Evolutionary conservation across 1,140 invertebrate species (phyloP).

Genomic region (Adoxophyes honmai): DNA sequence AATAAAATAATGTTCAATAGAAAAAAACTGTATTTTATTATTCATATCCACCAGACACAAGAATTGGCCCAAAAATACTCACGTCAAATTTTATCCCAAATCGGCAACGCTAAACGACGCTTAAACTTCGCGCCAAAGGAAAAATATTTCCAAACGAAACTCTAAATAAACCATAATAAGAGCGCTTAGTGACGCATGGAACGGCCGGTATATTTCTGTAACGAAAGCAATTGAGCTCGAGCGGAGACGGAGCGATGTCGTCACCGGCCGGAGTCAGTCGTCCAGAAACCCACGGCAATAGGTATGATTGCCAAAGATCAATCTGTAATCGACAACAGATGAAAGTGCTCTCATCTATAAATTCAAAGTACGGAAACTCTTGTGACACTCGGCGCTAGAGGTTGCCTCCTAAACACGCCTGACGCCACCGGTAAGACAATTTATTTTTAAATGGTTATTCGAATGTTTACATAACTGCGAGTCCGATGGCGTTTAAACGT

Average conservation of each 20-base stretch:
- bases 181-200: slow-evolving; percentile 25
- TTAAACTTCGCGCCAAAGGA: neutral
- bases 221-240: slow-evolving; percentile 61
- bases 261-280: slow-evolving; percentile 55
- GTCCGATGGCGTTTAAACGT: neutral
- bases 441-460: slow-evolving; percentile 9
- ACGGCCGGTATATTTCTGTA: slow-evolving; percentile 23
- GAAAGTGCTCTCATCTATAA: slow-evolving; percentile 71
- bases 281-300: slow-evolving; percentile 66
- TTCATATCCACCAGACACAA: too few relatives aligned
- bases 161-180: slow-evolving; percentile 27
- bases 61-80: too few relatives aligned
- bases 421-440: slow-evolving; percentile 16
- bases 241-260: slow-evolving; percentile 53
- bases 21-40: neutral
- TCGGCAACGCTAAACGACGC: too few relatives aligned
- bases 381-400: slow-evolving; percentile 47
- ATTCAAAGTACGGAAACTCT: slow-evolving; percentile 53
- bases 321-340: slow-evolving; percentile 58
- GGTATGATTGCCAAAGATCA: slow-evolving; percentile 60
- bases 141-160: neutral
- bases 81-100: too few relatives aligned
- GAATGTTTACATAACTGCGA: neutral
- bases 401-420: slow-evolving; percentile 37
- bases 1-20: slow-evolving; percentile 44